These are phyloP conservation scores for Meteorus colon DNA, from an alignment of 2,888 invertebrate genomes.

Conservation along the genomic window DNA sequence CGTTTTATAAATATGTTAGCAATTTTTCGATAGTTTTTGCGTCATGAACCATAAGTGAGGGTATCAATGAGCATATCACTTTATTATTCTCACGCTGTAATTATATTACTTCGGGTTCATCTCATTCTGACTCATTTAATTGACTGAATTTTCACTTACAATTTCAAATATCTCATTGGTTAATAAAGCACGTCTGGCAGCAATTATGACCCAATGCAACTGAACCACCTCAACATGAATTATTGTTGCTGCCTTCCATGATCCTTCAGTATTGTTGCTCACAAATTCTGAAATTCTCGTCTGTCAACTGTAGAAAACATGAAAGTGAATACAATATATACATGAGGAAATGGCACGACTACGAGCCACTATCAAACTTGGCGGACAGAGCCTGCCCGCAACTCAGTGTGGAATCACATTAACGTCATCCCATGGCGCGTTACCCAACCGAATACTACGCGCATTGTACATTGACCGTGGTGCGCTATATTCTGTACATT, in stretches of 20 bases:
- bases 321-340: slow-evolving; percentile 13
- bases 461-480: slow-evolving; percentile 59
- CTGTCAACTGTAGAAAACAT: slow-evolving; percentile 36
- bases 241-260: background rate
- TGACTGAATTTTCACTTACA: too few species aligned
- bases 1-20: too few species aligned
- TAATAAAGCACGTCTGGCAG: too few species aligned
- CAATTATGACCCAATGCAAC: too few species aligned
- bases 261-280: slow-evolving; percentile 15
- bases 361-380: slow-evolving; percentile 56
- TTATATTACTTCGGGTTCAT: too few species aligned
- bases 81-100: too few species aligned
- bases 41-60: too few species aligned
- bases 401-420: slow-evolving; percentile 67
- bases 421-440: slow-evolving; percentile 63
- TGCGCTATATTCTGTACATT: slow-evolving; percentile 27
- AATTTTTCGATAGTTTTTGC: too few species aligned
- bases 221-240: background rate
- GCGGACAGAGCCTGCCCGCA: slow-evolving; percentile 60
- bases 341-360: slow-evolving; percentile 31
- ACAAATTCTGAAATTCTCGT: slow-evolving; percentile 43
- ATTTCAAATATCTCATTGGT: too few species aligned
- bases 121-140: too few species aligned
- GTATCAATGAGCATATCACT: too few species aligned
- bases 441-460: slow-evolving; percentile 65